Evolutionary conservation across 2,888 invertebrate genomes (phyloP), one percentile per base, ranked within the genome.

Genomic region (Drosophila paracracens): DNA sequence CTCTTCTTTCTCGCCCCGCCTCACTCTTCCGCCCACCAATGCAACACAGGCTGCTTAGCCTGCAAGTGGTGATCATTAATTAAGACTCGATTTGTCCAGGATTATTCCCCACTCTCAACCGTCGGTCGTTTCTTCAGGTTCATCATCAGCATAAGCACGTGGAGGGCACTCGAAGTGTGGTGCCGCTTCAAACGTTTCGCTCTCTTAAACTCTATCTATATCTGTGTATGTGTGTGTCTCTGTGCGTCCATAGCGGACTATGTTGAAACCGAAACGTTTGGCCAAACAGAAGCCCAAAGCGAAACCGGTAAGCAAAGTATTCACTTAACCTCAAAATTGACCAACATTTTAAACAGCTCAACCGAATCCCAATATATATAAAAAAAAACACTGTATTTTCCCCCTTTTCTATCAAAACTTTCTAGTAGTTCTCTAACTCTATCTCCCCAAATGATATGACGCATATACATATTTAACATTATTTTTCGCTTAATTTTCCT

Each of bases 251-350:
- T 77, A 82, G 88, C 84, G 92, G 92, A 92, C 91, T 91, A 92
- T 92, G 92, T 92, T 92, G 92, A 92, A 92, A 89, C 92, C 89
- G 84, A 92, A 92, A 90, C 92, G 92, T 76, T 92, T 92, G 84
- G 88, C 92, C 66, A 92, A 92, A 70, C 92, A 92, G 88, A 92
- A 92, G 88, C 92, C 92, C 81, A 92, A 92, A 92, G 92, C 92
- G 76, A 92, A 92, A 90, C 92, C 92, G 92, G 92, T 92, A 92
- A 92, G 92, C 72, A 43, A 74, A 68, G 29, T 57, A 57, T 61
- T 31, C 50, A 46, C 33, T 33, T 56, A 64, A 54, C 31, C 58
- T 29, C n/a, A 7, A 35, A 48, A 40, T 35, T 31, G 21, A 69
- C 46, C 40, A 38, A 40, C 57, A 43, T 57, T 51, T 16, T 16